Base-by-base conservation (phyloP, 2,113 vertebrate species). In the Campylomormyrus tamandua region DNA sequence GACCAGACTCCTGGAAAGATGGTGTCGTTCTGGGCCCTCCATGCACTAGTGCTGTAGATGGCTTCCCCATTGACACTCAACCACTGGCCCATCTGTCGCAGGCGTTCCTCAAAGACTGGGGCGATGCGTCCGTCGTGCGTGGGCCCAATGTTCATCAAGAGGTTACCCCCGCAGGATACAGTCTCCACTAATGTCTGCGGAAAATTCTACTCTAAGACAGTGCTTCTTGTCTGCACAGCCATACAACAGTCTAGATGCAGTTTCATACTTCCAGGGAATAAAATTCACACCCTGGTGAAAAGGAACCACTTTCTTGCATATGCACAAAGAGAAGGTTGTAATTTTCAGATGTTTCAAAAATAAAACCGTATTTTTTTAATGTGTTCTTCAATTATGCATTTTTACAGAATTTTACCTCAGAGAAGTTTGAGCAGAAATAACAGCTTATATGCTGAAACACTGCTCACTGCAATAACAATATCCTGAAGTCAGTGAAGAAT, bases 131-230 rank as follows among this genome's bases (percentile, higher is more conserved):
- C 98, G 0, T 99, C 98, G 0, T 94, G 95, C 1, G 97, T 98
- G 83, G 98, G 97, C 0, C 98, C 98, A 0, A 99, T 90, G 77
- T 99, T 99, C 97, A 99, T 92, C 93, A 99, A 92, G 90, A 99
- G 94, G 92, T 99, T 99, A 89, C 98, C 98, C 45, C 98, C 98
- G 66, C 97, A 98, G 2, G 98, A 97, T 74, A 99, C 98, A 0
- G 98, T 98, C 94, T 98, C 96, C 62, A 96, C 97, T 58, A 99
- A 93, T 0, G 91, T 92, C 96, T 97, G 90, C 74, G 52, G 87
- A 11, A 90, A 11, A 88, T 21, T 83, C 39, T 45, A 88, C 50
- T 87, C 15, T 35, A 5, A 31, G 9, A 35, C 50, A 56, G 5
- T 58, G 49, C 27, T 5, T 52, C 49, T 3, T 8, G 0, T 19